A percentile compares a stretch with the other conserved stretches of the same genome.
phyloP scores from a whole-genome alignment of 2,113 vertebrate genomes.

The Aptenodytes forsteri region DNA sequence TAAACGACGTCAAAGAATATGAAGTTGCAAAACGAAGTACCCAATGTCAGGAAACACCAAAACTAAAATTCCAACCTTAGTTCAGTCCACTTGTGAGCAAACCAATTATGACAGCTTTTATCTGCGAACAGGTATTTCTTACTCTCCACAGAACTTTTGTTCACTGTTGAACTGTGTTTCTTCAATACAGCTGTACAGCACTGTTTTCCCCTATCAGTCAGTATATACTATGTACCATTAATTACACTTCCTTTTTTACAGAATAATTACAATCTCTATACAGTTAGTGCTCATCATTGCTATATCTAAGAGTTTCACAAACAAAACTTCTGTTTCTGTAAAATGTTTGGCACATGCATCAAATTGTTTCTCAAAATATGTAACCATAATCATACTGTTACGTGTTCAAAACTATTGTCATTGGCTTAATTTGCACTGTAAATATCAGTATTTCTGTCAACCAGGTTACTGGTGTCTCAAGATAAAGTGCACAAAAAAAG shows the following conservation, averaged over 20 bases:
- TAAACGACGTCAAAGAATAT: background rate
- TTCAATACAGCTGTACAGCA: background rate
- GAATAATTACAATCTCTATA: background rate
- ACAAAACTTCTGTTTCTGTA: background rate
- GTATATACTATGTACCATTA: background rate
- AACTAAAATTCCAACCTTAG: background rate
- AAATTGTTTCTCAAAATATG: background rate
- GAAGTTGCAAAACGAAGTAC: background rate
- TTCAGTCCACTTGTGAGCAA: background rate
- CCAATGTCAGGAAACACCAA: background rate
- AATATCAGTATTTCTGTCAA: background rate
- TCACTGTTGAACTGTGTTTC: background rate
- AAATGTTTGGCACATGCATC: background rate
- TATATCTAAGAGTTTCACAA: background rate
- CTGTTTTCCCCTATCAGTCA: background rate
- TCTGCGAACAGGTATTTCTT: accelerated
- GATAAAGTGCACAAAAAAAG: background rate
- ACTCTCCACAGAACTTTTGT: background rate
- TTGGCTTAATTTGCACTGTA: background rate
- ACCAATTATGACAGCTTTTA: background rate
- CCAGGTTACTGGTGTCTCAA: background rate
- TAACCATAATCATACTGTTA: background rate
- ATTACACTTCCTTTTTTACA: background rate
- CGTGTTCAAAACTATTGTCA: background rate
- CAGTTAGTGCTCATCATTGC: background rate